Conservation (phyloP, 2,797 vertebrate species). For the Phrynocephalus vlangalii region DNA sequence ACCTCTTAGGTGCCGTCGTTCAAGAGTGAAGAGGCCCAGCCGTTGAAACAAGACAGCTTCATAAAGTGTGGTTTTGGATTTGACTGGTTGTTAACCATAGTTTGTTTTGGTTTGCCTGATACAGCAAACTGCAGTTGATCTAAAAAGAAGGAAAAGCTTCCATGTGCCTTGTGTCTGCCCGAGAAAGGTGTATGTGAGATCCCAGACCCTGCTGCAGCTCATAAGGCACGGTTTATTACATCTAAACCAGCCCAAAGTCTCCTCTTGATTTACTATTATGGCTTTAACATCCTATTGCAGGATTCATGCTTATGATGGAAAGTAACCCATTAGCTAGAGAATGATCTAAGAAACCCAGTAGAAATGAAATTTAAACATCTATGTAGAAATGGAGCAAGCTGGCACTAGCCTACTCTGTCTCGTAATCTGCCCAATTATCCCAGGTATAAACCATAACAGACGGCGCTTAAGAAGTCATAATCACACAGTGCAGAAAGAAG, state of each 20-base stretch:
- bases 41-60: background rate
- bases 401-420: slow-evolving; percentile 67
- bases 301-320: slow-evolving; percentile 64
- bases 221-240: background rate
- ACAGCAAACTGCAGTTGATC: background rate
- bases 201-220: background rate
- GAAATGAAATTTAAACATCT: slow-evolving; percentile 65
- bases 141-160: background rate
- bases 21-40: no score
- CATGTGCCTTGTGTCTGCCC: background rate
- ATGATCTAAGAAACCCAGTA: slow-evolving; percentile 38
- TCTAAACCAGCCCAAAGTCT: background rate
- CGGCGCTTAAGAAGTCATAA: slow-evolving; percentile 68
- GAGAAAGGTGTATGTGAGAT: background rate
- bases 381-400: slow-evolving; percentile 68
- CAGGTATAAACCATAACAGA: slow-evolving; percentile 78
- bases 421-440: slow-evolving; percentile 75
- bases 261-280: background rate
- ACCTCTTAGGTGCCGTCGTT: no score
- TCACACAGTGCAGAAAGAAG: slow-evolving; percentile 74
- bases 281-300: background rate
- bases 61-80: background rate
- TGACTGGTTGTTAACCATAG: background rate
- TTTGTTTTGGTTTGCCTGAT: background rate
- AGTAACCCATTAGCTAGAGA: slow-evolving; percentile 35